Percentiles rank a stretch among this genome's conserved stretches.
Conservation (phyloP, 2,113 vertebrate species). For the Calyptommatus sinebrachiatus region DNA sequence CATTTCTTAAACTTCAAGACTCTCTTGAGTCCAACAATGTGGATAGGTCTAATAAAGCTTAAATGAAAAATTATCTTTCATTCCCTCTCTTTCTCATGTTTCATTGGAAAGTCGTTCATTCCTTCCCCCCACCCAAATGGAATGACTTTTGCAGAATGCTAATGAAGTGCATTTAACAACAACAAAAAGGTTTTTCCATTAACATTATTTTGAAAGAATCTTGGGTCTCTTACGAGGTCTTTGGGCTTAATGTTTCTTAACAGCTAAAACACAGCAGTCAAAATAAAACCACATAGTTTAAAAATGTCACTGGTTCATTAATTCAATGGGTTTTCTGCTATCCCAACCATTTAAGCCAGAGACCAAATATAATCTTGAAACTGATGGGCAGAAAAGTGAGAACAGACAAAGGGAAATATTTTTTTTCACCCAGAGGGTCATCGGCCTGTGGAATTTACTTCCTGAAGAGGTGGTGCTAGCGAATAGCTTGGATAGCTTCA, state of each 20-base stretch:
- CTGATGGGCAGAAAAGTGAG: too few species aligned
- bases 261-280: neutral
- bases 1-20: neutral
- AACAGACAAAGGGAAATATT: too few species aligned
- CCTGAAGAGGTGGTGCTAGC: too few species aligned
- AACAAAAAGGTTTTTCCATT: constrained; percentile 30
- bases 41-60: constrained; percentile 16
- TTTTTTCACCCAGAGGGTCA: too few species aligned
- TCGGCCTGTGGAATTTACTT: too few species aligned
- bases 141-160: constrained; percentile 21
- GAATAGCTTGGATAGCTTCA: too few species aligned
- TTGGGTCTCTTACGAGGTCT: constrained; percentile 11
- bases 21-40: constrained; percentile 7
- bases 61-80: constrained; percentile 16
- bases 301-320: too few species aligned
- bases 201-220: constrained; percentile 8
- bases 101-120: constrained; percentile 30
- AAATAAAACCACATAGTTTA: neutral
- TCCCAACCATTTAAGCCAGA: too few species aligned
- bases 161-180: constrained; percentile 28
- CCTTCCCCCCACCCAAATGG: constrained; percentile 15
- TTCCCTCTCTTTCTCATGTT: neutral
- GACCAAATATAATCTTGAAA: too few species aligned
- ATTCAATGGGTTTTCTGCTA: too few species aligned
- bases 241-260: constrained; percentile 15